Percentiles rank a stretch among this genome's conserved stretches.
phyloP scores from a whole-genome alignment of 2,797 vertebrate genomes.

The Megaceryle alcyon region DNA sequence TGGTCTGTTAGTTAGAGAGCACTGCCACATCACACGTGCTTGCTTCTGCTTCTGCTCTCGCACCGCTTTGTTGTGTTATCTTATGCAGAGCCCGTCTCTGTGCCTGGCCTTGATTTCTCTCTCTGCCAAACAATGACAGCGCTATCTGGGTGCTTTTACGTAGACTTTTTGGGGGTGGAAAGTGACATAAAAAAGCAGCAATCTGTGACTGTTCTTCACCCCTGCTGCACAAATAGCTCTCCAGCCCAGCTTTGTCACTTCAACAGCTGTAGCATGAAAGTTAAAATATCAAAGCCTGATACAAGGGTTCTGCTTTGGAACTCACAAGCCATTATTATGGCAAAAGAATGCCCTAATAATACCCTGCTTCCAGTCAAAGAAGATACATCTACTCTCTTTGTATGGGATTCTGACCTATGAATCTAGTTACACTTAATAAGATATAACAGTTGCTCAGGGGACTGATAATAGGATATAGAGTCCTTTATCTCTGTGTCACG shows the following conservation, averaged over 20 bases:
- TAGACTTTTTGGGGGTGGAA: not conserved
- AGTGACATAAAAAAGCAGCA: not conserved
- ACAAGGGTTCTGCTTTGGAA: not conserved
- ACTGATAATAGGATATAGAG: constrained; percentile 45
- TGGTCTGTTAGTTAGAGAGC: not conserved
- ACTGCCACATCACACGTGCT: not conserved
- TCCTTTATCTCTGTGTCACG: constrained; percentile 17
- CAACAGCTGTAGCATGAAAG: constrained; percentile 8
- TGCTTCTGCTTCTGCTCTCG: not conserved
- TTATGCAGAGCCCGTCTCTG: not conserved
- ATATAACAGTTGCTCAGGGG: not conserved
- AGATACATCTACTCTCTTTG: not conserved
- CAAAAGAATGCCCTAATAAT: not conserved
- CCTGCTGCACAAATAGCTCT: not conserved
- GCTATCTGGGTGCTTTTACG: not conserved
- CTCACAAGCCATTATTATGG: not conserved
- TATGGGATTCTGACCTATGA: not conserved
- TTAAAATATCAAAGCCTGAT: constrained; percentile 14
- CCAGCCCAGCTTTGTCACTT: not conserved
- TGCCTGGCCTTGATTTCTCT: not conserved
- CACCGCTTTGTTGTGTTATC: not conserved
- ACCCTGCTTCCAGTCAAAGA: not conserved
- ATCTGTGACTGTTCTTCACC: not conserved
- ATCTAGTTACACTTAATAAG: constrained; percentile 44
- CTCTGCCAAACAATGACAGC: not conserved